These are phyloP conservation scores for Cyprinus carpio DNA, from an alignment of 2,113 vertebrate genomes.

Conservation along the genomic window DNA sequence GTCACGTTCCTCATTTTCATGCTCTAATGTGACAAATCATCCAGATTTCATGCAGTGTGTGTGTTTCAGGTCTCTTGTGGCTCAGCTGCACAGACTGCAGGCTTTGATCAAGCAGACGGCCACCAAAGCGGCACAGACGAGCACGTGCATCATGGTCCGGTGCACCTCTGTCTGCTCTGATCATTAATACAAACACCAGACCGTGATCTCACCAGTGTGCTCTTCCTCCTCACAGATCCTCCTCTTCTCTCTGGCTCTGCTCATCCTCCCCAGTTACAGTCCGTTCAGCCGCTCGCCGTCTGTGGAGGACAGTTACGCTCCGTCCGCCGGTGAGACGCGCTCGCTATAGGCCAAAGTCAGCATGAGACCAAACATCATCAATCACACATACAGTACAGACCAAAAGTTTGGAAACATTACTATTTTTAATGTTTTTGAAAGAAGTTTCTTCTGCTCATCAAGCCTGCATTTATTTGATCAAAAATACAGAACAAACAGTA, in stretches of 20 bases:
- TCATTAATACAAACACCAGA: too few relatives aligned
- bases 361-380: too few relatives aligned
- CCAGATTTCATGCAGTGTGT: not conserved
- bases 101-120: slow-evolving; percentile 79
- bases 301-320: slow-evolving; percentile 66
- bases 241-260: slow-evolving; percentile 83
- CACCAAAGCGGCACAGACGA: slow-evolving; percentile 86
- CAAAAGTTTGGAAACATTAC: too few relatives aligned
- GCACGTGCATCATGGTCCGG: slow-evolving; percentile 85
- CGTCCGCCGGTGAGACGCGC: slow-evolving; percentile 73
- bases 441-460: too few relatives aligned
- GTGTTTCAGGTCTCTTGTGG: slow-evolving; percentile 79
- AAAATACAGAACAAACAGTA: too few relatives aligned
- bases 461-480: too few relatives aligned
- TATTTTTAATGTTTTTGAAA: too few relatives aligned
- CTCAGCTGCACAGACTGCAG: slow-evolving; percentile 81
- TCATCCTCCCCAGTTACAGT: slow-evolving; percentile 85
- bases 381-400: too few relatives aligned
- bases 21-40: too few relatives aligned
- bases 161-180: too few relatives aligned
- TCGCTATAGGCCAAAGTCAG: too few relatives aligned
- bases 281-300: slow-evolving; percentile 70
- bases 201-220: slow-evolving; percentile 4
- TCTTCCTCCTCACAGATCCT: slow-evolving; percentile 78
- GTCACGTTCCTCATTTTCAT: too few relatives aligned